Evolutionary conservation across 92 coral and sea anemone species (phyloP), one percentile per base, ranked within the genome.

Genomic region (Epizoanthus stellaris): DNA sequence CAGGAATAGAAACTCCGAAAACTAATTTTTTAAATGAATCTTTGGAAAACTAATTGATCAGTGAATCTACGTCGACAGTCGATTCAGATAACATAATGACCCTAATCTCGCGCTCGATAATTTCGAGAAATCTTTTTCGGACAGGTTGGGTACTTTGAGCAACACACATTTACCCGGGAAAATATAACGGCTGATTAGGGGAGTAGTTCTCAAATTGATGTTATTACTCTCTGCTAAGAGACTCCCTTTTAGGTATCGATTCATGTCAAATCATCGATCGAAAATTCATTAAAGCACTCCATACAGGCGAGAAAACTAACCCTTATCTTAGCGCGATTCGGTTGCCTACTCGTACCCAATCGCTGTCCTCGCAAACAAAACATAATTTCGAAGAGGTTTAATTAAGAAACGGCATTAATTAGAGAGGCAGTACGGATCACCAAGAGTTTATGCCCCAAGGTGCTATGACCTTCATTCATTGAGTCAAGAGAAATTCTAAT

Each of bases 21-120:
- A 77, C 89, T 94, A 94, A 94, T 94, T 94, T 83, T 76, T 75
- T 82, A 92, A 94, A 94, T 92, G 92, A 94, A 92, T 88, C 98
- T 92, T 94, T 92, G 86, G 91, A 92, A 94, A 92, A 90, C 91
- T 91, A 89, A 92, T 94, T 94, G 92, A 90, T 87, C 90, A 71
- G 79, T 87, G 80, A 87, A 92, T 94, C 93, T 88, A 87, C 83
- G 86, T 73, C 91, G 90, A 94, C 91, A 91, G 85, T 76, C 91
- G 85, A 88, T 76, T 81, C 79, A 65, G 92, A 92, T 86, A 88
- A 77, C 77, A 81, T 92, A 88, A 92, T 86, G 86, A 80, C 85
- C 61, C 80, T 87, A 88, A 92, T 87, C 90, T 92, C 84, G 91
- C 73, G 38, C 60, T 82, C 75, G 88, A 93, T 89, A 91, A 87